Conservation (phyloP, 2,113 vertebrate species). For the Zosterops pallidus region DNA sequence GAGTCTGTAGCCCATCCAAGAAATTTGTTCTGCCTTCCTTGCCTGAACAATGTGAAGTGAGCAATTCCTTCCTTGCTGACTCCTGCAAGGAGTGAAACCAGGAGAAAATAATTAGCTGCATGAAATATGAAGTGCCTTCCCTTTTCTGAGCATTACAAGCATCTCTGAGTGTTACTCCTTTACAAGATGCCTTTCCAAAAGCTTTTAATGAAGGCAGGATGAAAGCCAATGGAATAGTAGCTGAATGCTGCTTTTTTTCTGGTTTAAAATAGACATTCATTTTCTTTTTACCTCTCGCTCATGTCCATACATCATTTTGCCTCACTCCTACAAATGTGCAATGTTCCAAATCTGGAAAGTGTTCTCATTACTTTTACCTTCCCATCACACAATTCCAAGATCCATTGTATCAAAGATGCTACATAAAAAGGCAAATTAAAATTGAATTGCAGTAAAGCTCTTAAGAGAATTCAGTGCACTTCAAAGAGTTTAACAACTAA, state of each 20-base stretch:
- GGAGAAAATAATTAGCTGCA: neutral
- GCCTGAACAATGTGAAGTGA: neutral
- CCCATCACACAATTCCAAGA: neutral
- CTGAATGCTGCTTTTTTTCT: neutral
- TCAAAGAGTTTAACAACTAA: neutral
- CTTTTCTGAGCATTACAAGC: neutral
- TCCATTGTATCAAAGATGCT: neutral
- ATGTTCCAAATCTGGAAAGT: neutral
- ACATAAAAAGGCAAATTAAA: constrained; percentile 52
- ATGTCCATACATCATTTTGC: constrained; percentile 2
- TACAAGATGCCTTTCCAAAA: neutral
- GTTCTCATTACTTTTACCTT: neutral
- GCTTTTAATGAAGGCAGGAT: constrained; percentile 24
- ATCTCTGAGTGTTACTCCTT: neutral
- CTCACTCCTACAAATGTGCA: neutral
- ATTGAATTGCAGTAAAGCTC: neutral
- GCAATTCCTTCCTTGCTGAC: neutral
- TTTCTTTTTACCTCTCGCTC: neutral
- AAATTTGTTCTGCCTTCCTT: neutral
- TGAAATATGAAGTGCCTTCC: constrained; percentile 3
- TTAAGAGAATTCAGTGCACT: neutral
- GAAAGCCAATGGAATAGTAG: neutral
- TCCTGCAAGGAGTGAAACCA: neutral
- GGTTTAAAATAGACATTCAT: neutral
- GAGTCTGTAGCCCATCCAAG: neutral